Conservation (phyloP, 2,797 vertebrate genomes). For the Micropoecilia bifurca region DNA sequence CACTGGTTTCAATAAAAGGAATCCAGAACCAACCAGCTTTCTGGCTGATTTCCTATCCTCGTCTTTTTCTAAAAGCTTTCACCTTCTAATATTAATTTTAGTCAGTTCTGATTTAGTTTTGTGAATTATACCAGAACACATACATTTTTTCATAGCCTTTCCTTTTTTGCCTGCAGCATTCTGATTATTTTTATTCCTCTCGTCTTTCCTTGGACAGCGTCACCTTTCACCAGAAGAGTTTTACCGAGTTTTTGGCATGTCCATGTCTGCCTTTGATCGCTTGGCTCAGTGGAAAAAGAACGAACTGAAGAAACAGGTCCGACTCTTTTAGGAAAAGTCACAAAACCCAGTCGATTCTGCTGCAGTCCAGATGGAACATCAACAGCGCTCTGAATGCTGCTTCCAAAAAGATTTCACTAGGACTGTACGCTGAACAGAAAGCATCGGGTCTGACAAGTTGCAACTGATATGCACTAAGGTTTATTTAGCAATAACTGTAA, state of each 20-base stretch:
- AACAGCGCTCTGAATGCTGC: neutral
- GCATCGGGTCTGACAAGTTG: neutral
- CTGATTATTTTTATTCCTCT: neutral
- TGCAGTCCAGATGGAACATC: neutral
- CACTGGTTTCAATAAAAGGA: neutral
- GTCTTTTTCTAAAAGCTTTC: neutral
- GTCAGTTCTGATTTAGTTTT: neutral
- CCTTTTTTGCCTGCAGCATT: neutral
- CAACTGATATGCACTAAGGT: slow-evolving; percentile 5
- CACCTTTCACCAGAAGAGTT: slow-evolving; percentile 96
- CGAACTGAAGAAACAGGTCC: slow-evolving; percentile 94
- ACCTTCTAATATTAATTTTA: neutral
- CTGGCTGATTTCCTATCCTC: neutral
- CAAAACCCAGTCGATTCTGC: neutral
- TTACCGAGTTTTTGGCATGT: slow-evolving; percentile 93
- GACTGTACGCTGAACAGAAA: slow-evolving; percentile 8
- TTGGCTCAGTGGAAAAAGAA: slow-evolving; percentile 97
- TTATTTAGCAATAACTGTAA: slow-evolving; percentile 34
- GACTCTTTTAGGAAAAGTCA: slow-evolving; percentile 86
- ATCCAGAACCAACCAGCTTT: neutral
- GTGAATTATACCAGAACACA: neutral
- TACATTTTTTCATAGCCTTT: neutral
- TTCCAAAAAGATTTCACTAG: slow-evolving; percentile 3
- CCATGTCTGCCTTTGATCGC: slow-evolving; percentile 91
- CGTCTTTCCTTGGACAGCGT: slow-evolving; percentile 78